Evolutionary conservation across 1,140 invertebrate genomes (phyloP).

Genomic region (Drosophila tsacasi): DNA sequence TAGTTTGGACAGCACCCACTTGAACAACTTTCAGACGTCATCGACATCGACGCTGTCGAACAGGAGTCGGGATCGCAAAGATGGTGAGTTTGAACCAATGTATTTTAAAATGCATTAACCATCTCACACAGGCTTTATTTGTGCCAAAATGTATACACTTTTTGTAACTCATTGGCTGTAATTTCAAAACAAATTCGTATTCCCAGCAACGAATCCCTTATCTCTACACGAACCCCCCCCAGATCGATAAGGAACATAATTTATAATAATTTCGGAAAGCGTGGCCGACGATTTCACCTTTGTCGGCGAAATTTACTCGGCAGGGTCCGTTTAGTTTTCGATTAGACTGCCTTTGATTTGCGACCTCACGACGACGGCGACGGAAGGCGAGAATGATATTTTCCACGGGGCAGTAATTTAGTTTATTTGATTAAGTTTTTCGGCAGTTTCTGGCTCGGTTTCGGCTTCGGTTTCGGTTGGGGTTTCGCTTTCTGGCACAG

Average conservation of each 20-base stretch:
- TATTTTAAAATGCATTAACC: neutral
- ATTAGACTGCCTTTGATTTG: slow-evolving; percentile 82
- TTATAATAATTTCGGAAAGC: slow-evolving; percentile 80
- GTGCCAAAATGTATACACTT: neutral
- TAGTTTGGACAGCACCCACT: slow-evolving; percentile 89
- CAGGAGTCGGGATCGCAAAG: slow-evolving; percentile 89
- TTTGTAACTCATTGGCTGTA: neutral
- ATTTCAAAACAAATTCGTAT: neutral
- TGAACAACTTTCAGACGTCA: slow-evolving; percentile 86
- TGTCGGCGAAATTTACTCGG: slow-evolving; percentile 80
- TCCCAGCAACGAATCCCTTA: slow-evolving; percentile 33
- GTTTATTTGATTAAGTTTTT: slow-evolving; percentile 81
- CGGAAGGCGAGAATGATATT: slow-evolving; percentile 62
- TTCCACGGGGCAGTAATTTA: slow-evolving; percentile 66
- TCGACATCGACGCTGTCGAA: slow-evolving; percentile 87
- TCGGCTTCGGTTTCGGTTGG: slow-evolving; percentile 2
- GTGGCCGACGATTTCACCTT: slow-evolving; percentile 73
- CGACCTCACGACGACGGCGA: slow-evolving; percentile 68
- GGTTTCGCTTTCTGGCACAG: slow-evolving; percentile 30
- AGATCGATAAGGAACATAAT: slow-evolving; percentile 78
- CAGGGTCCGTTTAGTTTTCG: slow-evolving; percentile 77
- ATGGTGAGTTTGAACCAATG: slow-evolving; percentile 84
- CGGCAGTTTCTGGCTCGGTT: slow-evolving; percentile 32
- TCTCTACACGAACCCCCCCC: slow-evolving; percentile 25
- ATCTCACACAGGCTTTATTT: neutral